Evolutionary conservation across 2,888 invertebrate species (phyloP), one percentile per base, ranked within the genome.

Genomic region (Ditylenchus weischeri): DNA sequence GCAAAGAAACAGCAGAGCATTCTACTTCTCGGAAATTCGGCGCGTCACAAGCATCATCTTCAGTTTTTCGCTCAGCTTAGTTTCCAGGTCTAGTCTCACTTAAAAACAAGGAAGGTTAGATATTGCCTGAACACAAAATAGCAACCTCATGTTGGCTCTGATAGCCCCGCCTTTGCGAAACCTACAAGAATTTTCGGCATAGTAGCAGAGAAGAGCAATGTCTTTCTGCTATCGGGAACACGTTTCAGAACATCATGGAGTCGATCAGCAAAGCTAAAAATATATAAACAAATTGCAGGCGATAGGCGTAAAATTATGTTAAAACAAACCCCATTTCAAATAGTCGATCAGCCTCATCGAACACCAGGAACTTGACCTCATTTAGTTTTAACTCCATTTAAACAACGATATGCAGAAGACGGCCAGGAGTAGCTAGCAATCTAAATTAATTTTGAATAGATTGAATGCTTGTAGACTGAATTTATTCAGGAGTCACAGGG

Each of bases 191-290:
- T 88, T 85, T 92, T 93, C n/a, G 99, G 98, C 62, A 99, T 85
- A 0, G 98, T 99, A 0, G 99, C 98, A 0, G 96, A 96, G 86
- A 99, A 98, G 65, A 99, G 86, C 0, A 98, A 86, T 3, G 94
- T 95, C 85, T 98, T 96, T n/a, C 93, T 88, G 19, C 79, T 76
- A 57, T 91, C 89, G 0, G 96, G 93, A 64, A 99, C 86, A 65
- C 95, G 88, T 74, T 90, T 89, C 1, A 93, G 86, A 23, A 80
- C 76, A 60, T 82, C 80, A 75, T 77, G 67, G 36, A 98, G 86
- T 83, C 99, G 98, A 81, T 94, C 93, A 0, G 92, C 92, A 82
- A 98, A 94, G 18, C 98, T 21, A 19, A 21, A 50, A 50, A 19
- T 50, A 21, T 19, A 6, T 50, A 18, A n/a, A n/a, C n/a, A 50